Evolutionary conservation across 2,797 vertebrate genomes (phyloP), one percentile per base, ranked within the genome.

Genomic region (Numenius phaeopus): DNA sequence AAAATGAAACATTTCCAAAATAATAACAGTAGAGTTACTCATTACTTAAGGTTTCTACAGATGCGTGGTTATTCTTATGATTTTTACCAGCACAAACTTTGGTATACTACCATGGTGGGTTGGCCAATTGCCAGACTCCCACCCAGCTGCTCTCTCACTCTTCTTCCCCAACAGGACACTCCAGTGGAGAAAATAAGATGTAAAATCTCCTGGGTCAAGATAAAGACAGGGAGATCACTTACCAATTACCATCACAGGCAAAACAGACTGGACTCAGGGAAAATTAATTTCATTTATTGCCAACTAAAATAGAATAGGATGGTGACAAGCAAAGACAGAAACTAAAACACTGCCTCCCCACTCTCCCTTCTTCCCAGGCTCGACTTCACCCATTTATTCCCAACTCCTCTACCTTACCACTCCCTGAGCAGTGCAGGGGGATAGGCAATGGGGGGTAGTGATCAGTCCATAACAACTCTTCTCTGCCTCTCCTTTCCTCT

Each of bases 401-500:
- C 37, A 59, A 14, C 20, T 84, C 11, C 5, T 73, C 54, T 34
- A 59, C 11, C 4, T 72, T 77, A 17, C 7, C 7, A 14, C 3
- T 32, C 65, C 20, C 20, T 1, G 3, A 32, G 23, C 0, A 4
- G 4, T 2, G 5, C 29, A 77, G 4, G 18, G 7, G 50, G 20
- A 50, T 42, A 26, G 27, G n/a, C 24, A 34, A 13, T 22, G 24
- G 4, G 7, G 32, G 3, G 3, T 5, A 71, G 19, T 7, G 15
- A 6, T 61, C 52, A n/a, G 62, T n/a, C 19, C 9, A 1, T 34
- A 69, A 22, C 17, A 18, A 9, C 14, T 7, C 3, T 11, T 76
- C 15, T 58, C 15, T 89, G 20, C 8, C 2, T 1, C 17, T 62
- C 11, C 29, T 54, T 54, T 83, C 18, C 11, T 66, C 24, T 1